Base-by-base conservation (phyloP, 2,113 vertebrate species). In the Riparia riparia region DNA sequence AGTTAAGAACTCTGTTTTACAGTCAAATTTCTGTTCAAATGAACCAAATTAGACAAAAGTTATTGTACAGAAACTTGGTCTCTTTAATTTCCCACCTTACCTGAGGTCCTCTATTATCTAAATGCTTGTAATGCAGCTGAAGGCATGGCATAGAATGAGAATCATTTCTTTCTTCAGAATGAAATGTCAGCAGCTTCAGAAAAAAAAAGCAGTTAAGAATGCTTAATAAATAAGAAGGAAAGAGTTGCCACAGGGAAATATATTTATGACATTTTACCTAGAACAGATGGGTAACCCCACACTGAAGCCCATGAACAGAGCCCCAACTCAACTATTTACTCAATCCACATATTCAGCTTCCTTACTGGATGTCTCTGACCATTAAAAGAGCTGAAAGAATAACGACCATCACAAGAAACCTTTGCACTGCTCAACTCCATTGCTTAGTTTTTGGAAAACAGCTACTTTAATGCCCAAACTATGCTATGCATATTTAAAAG, bases 51-150 rank as follows among this genome's bases (percentile, higher is more conserved):
- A 84, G 15, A 85, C 28, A 77, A 73, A 50, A 12, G 4, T 2
- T 65, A 71, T 49, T 45, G 58, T 6, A 73, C 3, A 74, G 41
- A 65, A 82, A 84, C 15, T 31, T 41, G 2, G 29, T 28, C 5
- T 2, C 72, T 86, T 78, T 71, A 25, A 53, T 68, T 11, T 86
- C n/a, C 57, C 32, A 39, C 47, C 89, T 98, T 98, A 99, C 99
- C 99, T 99, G 99, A 73, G 99, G 98, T 80, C 99, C 99, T 98
- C 98, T 99, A 50, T 98, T 98, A 96, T 99, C 99, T 41, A 98
- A 98, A 93, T 99, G 98, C 91, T 99, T 99, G 95, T 99, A 99
- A 86, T 99, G 98, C 95, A 99, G 98, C 94, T 99, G 99, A 95
- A 99, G 98, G 96, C 99, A 99, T 87, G 98, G 95, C 58, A 97